Percentiles rank a stretch among this genome's conserved stretches.
phyloP scores from a whole-genome alignment of 1,140 invertebrate species.

The Andrena cerasifolii region DNA sequence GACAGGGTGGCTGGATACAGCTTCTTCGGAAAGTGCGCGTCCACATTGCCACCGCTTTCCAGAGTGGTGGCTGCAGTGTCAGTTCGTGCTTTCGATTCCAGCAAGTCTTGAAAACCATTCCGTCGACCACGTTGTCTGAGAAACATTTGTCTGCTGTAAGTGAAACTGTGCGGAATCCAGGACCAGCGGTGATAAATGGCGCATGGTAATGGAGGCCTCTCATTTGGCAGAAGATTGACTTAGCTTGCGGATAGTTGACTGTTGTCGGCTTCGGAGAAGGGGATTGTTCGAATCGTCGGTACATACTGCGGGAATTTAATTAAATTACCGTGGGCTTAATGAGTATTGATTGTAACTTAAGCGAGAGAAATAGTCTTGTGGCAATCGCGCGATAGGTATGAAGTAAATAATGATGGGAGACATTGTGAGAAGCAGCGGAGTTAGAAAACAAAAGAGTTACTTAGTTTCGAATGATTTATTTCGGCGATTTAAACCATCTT shows the following conservation, averaged over 20 bases:
- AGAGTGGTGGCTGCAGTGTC: constrained; percentile 15
- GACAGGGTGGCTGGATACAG: neutral
- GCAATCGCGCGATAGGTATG: no score
- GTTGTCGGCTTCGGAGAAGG: neutral
- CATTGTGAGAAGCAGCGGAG: no score
- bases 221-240: no score
- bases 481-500: no score
- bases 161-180: neutral
- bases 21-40: constrained; percentile 22
- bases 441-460: no score
- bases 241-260: neutral
- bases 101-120: constrained; percentile 3
- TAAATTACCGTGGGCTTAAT: neutral
- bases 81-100: neutral
- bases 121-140: neutral
- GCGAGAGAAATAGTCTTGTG: neutral
- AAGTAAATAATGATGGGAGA: no score
- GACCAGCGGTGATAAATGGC: neutral
- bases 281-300: no score
- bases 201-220: no score
- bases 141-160: neutral
- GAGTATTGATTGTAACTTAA: neutral
- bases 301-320: neutral
- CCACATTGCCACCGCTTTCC: constrained; percentile 11
- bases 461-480: no score